Conservation (phyloP, 2,797 vertebrate genomes). For the Mastacembelus armatus region DNA sequence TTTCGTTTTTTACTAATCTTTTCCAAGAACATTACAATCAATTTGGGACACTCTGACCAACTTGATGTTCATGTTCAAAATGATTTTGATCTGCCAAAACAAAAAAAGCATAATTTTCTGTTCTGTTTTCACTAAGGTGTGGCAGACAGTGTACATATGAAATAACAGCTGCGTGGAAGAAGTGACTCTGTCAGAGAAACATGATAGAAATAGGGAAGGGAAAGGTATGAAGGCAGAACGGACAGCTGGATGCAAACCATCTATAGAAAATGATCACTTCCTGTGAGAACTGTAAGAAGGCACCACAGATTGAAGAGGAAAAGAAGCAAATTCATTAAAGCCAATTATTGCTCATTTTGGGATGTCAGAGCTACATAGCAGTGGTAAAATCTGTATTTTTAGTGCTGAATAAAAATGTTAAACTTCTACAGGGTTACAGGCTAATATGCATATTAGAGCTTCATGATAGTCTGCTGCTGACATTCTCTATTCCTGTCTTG, state of each 20-base stretch:
- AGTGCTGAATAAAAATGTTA: background rate
- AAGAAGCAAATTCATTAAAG: too few species aligned
- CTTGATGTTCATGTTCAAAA: conserved; percentile 50
- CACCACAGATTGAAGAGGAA: too few species aligned
- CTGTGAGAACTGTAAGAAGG: too few species aligned
- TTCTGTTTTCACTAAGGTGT: conserved; percentile 70
- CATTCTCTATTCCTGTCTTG: background rate
- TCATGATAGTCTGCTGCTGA: conserved; percentile 9
- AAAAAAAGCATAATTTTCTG: conserved; percentile 47
- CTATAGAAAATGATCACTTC: conserved; percentile 24
- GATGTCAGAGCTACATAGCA: too few species aligned
- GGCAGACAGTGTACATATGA: conserved; percentile 64
- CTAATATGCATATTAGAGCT: conserved; percentile 27
- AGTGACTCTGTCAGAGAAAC: conserved; percentile 68
- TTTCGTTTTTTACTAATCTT: conserved; percentile 48
- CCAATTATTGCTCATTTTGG: too few species aligned
- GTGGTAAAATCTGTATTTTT: background rate
- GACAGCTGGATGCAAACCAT: conserved; percentile 45
- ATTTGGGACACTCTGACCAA: conserved; percentile 21
- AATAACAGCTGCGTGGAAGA: conserved; percentile 70
- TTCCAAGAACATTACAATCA: conserved; percentile 49
- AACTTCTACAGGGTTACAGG: background rate
- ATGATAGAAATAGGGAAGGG: conserved; percentile 56
- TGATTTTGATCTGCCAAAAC: conserved; percentile 31
- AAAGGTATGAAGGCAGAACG: conserved; percentile 37